Percentiles rank a stretch among this genome's conserved stretches.
Conservation (phyloP, 2,888 invertebrate species). For the Opisthograptis luteolata region DNA sequence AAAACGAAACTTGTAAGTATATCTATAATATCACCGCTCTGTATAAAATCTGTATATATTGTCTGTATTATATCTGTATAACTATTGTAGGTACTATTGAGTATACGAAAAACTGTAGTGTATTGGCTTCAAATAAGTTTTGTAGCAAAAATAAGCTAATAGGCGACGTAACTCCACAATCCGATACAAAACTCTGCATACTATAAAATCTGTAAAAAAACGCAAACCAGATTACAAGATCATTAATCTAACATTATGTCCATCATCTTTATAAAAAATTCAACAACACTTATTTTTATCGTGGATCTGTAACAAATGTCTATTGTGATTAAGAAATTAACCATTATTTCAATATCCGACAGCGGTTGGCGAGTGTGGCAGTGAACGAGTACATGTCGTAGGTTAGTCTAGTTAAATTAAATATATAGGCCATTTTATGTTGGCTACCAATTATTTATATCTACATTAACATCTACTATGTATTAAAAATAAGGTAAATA, state of each 20-base stretch:
- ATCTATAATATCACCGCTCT: conserved; percentile 70
- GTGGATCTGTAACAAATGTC: conserved; percentile 82
- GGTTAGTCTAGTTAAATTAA: conserved; percentile 55
- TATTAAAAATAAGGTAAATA: conserved; percentile 48
- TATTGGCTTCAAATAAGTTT: conserved; percentile 70
- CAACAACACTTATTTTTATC: conserved; percentile 82
- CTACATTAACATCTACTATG: conserved; percentile 43
- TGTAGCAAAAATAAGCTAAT: conserved; percentile 78
- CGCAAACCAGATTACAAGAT: conserved; percentile 84
- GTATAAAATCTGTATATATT: conserved; percentile 67
- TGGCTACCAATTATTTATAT: conserved; percentile 81
- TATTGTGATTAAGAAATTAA: conserved; percentile 75
- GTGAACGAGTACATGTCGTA: conserved; percentile 55
- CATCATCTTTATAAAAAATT: conserved; percentile 82
- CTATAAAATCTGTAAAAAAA: conserved; percentile 81
- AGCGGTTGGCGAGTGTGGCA: conserved; percentile 82
- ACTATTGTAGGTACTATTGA: conserved; percentile 63
- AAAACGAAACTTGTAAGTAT: conserved; percentile 40
- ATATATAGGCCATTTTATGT: conserved; percentile 74
- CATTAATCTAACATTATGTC: conserved; percentile 81
- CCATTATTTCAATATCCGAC: conserved; percentile 53
- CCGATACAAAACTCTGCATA: conserved; percentile 60
- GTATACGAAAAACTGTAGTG: conserved; percentile 52
- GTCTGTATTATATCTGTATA: conserved; percentile 57
- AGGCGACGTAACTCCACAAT: conserved; percentile 61